Evolutionary conservation across 2,797 vertebrate genomes (phyloP).

Genomic region (Pogonophryne albipinna): DNA sequence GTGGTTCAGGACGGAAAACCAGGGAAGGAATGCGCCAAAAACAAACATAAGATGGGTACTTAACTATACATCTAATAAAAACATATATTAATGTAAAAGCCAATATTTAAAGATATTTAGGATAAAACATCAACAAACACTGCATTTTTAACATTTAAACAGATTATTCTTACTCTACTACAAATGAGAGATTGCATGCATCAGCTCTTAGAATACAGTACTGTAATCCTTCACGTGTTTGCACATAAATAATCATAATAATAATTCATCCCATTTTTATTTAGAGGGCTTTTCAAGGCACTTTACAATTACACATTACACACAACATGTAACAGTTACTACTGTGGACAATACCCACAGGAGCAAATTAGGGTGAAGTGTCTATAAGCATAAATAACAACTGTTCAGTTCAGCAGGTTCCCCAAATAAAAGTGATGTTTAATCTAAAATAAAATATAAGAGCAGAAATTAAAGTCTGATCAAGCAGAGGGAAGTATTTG

Average conservation of each 20-base stretch:
- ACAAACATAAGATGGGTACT: not conserved
- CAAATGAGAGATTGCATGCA: not conserved
- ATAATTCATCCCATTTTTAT: too few relatives aligned
- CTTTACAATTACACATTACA: too few relatives aligned
- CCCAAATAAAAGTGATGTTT: slow-evolving; percentile 3
- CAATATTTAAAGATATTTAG: not conserved
- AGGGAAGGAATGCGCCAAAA: not conserved
- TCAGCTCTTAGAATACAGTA: not conserved
- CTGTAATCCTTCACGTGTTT: not conserved
- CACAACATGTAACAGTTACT: too few relatives aligned
- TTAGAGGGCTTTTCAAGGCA: too few relatives aligned
- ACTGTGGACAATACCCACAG: too few relatives aligned
- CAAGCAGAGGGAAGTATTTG: slow-evolving; percentile 36
- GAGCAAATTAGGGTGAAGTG: too few relatives aligned
- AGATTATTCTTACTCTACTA: not conserved
- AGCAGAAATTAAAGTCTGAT: slow-evolving; percentile 14
- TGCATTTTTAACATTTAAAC: not conserved
- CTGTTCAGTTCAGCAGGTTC: slow-evolving; percentile 23
- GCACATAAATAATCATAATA: not conserved
- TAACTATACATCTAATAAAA: not conserved
- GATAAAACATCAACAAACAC: not conserved
- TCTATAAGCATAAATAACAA: not conserved
- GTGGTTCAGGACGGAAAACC: not conserved
- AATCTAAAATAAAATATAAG: slow-evolving; percentile 38
- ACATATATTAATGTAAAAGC: not conserved